These are phyloP conservation scores for Laspeyria flexula DNA, from an alignment of 2,888 invertebrate genomes.

Conservation along the genomic window DNA sequence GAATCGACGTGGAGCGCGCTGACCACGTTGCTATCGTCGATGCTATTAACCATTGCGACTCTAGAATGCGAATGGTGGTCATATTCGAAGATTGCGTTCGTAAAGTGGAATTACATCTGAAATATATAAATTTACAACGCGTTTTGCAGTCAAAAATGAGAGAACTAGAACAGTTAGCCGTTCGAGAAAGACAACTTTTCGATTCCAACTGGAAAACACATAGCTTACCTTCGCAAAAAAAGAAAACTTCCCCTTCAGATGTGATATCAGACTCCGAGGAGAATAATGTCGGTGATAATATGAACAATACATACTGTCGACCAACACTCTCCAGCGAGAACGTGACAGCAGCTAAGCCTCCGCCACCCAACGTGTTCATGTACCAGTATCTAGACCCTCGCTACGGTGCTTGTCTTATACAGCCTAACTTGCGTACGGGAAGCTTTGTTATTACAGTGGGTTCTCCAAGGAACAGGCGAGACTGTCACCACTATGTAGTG, in stretches of 20 bases:
- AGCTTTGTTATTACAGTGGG: conserved; percentile 91
- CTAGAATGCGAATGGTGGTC: conserved; percentile 97
- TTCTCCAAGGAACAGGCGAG: conserved; percentile 88
- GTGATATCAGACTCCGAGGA: conserved; percentile 76
- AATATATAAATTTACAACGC: conserved; percentile 95
- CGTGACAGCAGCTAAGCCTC: conserved; percentile 82
- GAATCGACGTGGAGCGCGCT: conserved; percentile 97
- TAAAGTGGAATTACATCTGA: conserved; percentile 96
- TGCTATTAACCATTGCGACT: conserved; percentile 95
- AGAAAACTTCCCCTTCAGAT: conserved; percentile 87
- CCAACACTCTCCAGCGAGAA: conserved; percentile 94
- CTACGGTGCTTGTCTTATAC: conserved; percentile 89
- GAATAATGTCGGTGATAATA: conserved; percentile 72
- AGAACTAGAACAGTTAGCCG: conserved; percentile 92
- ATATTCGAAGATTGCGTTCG: conserved; percentile 98
- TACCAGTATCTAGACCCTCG: conserved; percentile 90
- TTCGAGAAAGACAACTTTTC: conserved; percentile 92
- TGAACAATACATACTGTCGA: conserved; percentile 88
- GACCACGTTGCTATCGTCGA: conserved; percentile 97
- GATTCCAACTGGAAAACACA: conserved; percentile 96
- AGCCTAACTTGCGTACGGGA: conserved; percentile 88
- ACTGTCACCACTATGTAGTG: conserved; percentile 90
- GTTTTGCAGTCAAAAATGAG: conserved; percentile 93
- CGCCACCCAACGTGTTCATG: conserved; percentile 83
- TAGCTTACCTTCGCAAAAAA: conserved; percentile 94